Evolutionary conservation across 2,113 vertebrate genomes (phyloP).

Genomic region (Hystrix cristata): DNA sequence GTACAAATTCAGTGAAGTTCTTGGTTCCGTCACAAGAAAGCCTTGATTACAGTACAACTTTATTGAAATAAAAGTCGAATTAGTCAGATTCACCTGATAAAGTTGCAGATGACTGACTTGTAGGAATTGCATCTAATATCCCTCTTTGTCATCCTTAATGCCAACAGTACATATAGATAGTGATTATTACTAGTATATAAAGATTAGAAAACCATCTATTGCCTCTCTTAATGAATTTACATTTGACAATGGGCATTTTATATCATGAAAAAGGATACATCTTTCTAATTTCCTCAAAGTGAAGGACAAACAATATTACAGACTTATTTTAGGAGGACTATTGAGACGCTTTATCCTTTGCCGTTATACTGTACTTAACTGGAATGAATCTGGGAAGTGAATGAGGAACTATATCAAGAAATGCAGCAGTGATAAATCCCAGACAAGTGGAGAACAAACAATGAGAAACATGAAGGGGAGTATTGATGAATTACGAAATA

Average conservation of each 20-base stretch:
- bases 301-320: not conserved
- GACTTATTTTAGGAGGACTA: conserved; percentile 16
- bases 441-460: not conserved
- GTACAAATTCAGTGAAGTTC: not conserved
- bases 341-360: conserved; percentile 26
- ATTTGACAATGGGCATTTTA: conserved; percentile 42
- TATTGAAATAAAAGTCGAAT: not conserved
- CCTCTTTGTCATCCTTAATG: conserved; percentile 1
- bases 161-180: not conserved
- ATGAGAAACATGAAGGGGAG: not conserved
- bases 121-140: not conserved
- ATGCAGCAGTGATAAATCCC: not conserved
- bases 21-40: not conserved
- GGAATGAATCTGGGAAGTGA: not conserved
- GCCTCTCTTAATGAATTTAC: conserved; percentile 51
- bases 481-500: not conserved
- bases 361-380: not conserved
- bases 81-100: not conserved
- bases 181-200: not conserved
- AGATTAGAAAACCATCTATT: not conserved
- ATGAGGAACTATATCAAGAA: not conserved
- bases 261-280: not conserved
- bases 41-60: not conserved
- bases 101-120: not conserved
- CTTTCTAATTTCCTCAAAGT: not conserved